Percentiles rank a stretch among this genome's conserved stretches.
These are phyloP conservation scores for Baronia brevicornis DNA, from an alignment of 2,888 invertebrate species.

Conservation along the genomic window DNA sequence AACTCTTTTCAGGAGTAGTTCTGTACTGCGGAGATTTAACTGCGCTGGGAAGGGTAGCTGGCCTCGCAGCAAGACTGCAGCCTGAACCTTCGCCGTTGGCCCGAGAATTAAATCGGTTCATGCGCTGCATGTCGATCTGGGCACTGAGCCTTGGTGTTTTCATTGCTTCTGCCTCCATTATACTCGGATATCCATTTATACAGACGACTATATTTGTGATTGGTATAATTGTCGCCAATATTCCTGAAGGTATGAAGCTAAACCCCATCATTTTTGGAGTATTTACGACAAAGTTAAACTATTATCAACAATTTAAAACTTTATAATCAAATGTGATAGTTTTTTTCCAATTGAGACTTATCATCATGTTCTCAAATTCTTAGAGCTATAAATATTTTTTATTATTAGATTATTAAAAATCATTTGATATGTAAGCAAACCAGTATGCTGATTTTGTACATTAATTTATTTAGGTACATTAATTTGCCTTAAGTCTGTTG, in stretches of 20 bases:
- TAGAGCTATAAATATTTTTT: too few species aligned
- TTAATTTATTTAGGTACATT: too few species aligned
- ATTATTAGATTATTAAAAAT: too few species aligned
- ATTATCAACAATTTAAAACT: too few species aligned
- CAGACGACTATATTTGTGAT: slow-evolving; percentile 99
- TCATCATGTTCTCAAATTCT: too few species aligned
- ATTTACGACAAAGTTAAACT: too few species aligned
- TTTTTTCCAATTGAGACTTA: too few species aligned
- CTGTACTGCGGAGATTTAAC: slow-evolving; percentile 90
- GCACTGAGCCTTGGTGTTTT: slow-evolving; percentile 92
- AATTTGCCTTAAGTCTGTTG: too few species aligned
- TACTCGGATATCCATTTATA: slow-evolving; percentile 97
- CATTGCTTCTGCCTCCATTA: slow-evolving; percentile 95
- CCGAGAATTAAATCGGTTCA: slow-evolving; percentile 97
- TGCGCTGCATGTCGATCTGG: slow-evolving; percentile 95
- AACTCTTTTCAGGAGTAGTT: slow-evolving; percentile 79
- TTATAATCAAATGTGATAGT: too few species aligned
- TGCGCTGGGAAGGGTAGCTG: slow-evolving; percentile 94
- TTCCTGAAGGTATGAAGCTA: slow-evolving; percentile 91
- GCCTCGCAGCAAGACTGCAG: slow-evolving; percentile 91
- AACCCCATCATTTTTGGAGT: too few species aligned
- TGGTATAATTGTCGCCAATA: slow-evolving; percentile 97
- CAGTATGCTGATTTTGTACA: neutral
- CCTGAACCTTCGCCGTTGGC: slow-evolving; percentile 97
- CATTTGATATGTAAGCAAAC: neutral